phyloP scores from a whole-genome alignment of 2,113 vertebrate species.

The Gracilinanus agilis region DNA sequence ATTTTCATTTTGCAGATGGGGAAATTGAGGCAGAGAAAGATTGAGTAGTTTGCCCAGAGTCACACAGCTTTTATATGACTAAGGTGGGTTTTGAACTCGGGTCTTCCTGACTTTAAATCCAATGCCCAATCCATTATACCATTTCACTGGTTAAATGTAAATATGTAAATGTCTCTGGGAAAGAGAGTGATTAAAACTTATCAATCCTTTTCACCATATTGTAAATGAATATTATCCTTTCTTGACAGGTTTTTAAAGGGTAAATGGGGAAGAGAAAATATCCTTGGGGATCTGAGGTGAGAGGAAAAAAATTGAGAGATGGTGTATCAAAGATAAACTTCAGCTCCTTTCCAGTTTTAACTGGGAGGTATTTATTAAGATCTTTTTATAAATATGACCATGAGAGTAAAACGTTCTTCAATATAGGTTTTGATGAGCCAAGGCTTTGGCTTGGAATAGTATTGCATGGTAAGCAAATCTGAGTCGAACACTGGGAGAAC shows the following conservation, averaged over 20 bases:
- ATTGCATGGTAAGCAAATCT: constrained; percentile 10
- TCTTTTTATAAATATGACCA: not conserved
- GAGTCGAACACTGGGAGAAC: not conserved
- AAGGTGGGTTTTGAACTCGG: not conserved
- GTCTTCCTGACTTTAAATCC: not conserved
- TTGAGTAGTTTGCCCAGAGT: not conserved
- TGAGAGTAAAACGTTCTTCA: not conserved
- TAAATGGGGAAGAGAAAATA: not conserved
- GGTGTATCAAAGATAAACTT: not conserved
- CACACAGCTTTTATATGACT: not conserved
- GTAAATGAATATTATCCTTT: not conserved
- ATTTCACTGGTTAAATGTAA: not conserved
- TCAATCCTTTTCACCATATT: not conserved
- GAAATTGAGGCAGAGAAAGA: not conserved
- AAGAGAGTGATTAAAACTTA: not conserved
- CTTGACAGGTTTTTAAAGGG: not conserved
- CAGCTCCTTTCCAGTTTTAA: not conserved
- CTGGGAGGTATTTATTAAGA: not conserved
- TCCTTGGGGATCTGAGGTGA: not conserved
- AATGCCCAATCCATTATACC: not conserved
- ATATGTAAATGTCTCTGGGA: not conserved
- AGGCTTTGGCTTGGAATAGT: constrained; percentile 18
- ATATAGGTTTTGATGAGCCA: not conserved
- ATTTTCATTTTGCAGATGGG: not conserved
- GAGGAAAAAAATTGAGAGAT: not conserved